These are phyloP conservation scores for Elanoides forficatus DNA, from an alignment of 2,113 vertebrate genomes.

Conservation along the genomic window DNA sequence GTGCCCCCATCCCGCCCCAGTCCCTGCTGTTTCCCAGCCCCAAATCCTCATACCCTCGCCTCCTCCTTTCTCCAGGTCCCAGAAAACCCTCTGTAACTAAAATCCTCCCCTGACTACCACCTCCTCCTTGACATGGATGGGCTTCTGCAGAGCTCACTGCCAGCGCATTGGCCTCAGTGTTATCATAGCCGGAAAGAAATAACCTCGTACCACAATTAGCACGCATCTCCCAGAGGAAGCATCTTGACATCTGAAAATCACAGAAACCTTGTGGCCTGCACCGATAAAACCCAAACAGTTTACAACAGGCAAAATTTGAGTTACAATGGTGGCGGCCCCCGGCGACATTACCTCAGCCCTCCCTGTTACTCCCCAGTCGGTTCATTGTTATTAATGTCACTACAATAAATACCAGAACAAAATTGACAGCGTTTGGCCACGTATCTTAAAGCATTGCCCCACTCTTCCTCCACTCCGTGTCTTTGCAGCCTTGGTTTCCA, in stretches of 20 bases:
- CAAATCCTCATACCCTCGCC: background rate
- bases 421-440: slow-evolving; percentile 28
- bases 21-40: background rate
- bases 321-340: background rate
- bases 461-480: background rate
- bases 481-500: background rate
- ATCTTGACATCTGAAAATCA: background rate
- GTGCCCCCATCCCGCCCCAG: background rate
- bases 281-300: background rate
- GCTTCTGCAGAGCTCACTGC: background rate
- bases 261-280: background rate
- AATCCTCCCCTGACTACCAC: background rate
- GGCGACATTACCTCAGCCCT: background rate
- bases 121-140: background rate
- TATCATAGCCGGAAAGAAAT: background rate
- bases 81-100: background rate
- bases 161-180: background rate
- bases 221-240: background rate
- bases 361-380: background rate
- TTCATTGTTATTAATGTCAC: slow-evolving; percentile 39
- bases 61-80: background rate
- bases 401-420: slow-evolving; percentile 67
- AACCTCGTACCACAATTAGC: background rate
- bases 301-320: slow-evolving; percentile 5
- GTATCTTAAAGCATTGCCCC: slow-evolving; percentile 12